phyloP scores from a whole-genome alignment of 2,888 invertebrate genomes.

The Thelaira solivaga region DNA sequence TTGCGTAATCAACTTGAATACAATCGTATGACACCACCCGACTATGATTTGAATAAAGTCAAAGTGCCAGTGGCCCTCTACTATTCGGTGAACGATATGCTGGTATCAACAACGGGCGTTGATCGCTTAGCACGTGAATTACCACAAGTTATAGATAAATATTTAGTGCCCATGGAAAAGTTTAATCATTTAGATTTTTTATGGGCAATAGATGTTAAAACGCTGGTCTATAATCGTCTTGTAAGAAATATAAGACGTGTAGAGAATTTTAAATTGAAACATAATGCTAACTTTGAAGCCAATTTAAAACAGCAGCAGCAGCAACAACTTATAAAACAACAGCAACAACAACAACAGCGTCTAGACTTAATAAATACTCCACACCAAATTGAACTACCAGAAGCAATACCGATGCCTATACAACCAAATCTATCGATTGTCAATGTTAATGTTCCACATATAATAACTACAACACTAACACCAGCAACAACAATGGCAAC shows the following conservation, averaged over 20 bases:
- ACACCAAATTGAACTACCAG: constrained; percentile 37
- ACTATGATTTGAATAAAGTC: constrained; percentile 79
- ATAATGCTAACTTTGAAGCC: constrained; percentile 66
- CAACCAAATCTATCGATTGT: not conserved
- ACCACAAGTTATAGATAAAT: constrained; percentile 79
- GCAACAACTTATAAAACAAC: constrained; percentile 29
- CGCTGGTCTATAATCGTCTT: constrained; percentile 77
- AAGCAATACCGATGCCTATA: not conserved
- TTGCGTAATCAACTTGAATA: constrained; percentile 78
- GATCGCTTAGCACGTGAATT: constrained; percentile 78
- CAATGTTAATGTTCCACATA: not conserved
- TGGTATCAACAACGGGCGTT: constrained; percentile 81
- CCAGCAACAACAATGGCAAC: constrained; percentile 20
- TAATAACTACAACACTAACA: not conserved
- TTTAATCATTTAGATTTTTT: constrained; percentile 81
- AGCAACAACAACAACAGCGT: constrained; percentile 39
- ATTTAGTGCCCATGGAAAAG: constrained; percentile 79
- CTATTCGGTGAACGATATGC: constrained; percentile 81
- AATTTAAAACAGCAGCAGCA: constrained; percentile 27
- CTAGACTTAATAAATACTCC: constrained; percentile 50
- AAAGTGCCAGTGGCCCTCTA: constrained; percentile 80
- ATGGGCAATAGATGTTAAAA: constrained; percentile 79
- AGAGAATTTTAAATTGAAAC: constrained; percentile 72
- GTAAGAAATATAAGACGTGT: constrained; percentile 74
- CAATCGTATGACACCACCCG: constrained; percentile 78